Base-by-base conservation (phyloP, 2,888 invertebrate species). In the Lasioglossum lativentre region DNA sequence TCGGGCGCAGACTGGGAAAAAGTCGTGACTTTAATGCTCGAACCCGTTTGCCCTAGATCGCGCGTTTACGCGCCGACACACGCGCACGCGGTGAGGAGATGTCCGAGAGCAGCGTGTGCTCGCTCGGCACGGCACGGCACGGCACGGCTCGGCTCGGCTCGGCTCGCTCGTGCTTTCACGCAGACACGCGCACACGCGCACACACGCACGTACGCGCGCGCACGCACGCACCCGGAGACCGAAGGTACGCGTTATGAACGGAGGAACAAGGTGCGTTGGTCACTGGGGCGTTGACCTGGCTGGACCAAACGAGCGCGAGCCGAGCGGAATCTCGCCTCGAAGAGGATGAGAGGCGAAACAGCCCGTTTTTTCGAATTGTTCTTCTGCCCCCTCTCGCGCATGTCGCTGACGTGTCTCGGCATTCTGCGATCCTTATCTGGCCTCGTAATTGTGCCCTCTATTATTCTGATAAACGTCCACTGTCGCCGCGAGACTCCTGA, bases 201-300 rank as follows among this genome's bases (percentile, higher is more conserved):
- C 45, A 16, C 45, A 5, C 16, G 1, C 1, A 19, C 45, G 45
- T 0, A 75, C 80, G 70, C 78, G 63, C 47, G 45, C 70, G 70
- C 80, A 47, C 56, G 45, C 19, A 34, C 34, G 66, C 34, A 30
- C 6, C 30, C 66, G 66, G 30, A 30, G 63, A 30, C 63, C 68
- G 71, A 75, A 84, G 75, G 83, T 80, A 85, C 85, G 87, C 83
- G 68, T 90, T 88, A 91, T 90, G 91, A 90, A 90, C 89, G 89
- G 83, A 88, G 90, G 94, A 92, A 93, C 92, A 93, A 93, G 93
- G 93, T 93, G 92, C 93, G 92, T 93, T 95, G 94, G 94, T 95
- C 94, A 95, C 93, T 95, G 87, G 95, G 95, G 94, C 95, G 94
- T 95, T 95, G 95, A 95, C 95, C 95, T 93, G 94, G 89, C 92